Conservation (phyloP, 2,888 invertebrate genomes). For the Calliopum simillimum region DNA sequence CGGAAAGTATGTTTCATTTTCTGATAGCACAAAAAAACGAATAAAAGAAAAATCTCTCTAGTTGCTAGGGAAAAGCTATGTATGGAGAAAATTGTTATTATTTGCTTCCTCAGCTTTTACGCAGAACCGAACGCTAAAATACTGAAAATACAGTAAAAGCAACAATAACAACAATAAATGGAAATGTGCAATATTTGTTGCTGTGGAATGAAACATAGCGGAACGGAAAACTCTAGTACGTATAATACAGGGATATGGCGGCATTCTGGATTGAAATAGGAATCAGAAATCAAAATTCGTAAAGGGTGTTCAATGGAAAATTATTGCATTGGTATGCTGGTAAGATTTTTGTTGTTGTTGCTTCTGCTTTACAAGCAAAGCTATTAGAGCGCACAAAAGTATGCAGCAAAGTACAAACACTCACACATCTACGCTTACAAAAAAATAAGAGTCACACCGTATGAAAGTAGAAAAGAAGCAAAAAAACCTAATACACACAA, state of each 20-base stretch:
- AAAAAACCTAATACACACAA: no score
- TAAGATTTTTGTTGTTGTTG: no score
- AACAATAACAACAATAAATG: constrained; percentile 15
- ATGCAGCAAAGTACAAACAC: neutral
- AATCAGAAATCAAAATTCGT: constrained; percentile 31
- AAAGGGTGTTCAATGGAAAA: constrained; percentile 33
- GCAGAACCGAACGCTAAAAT: neutral
- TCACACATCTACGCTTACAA: no score
- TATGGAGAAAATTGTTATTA: constrained; percentile 26
- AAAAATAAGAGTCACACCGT: no score
- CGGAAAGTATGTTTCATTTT: constrained; percentile 34
- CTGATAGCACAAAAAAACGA: neutral
- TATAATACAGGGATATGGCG: neutral
- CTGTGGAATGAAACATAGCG: no score
- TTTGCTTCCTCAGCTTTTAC: constrained; percentile 24
- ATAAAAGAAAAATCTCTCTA: neutral
- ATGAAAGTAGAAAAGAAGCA: no score
- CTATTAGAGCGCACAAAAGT: constrained; percentile 25
- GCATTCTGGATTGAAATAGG: constrained; percentile 13
- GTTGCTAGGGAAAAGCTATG: no score
- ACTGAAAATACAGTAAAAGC: constrained; percentile 7
- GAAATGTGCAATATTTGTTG: no score
- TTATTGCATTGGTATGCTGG: constrained; percentile 24
- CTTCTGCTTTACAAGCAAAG: constrained; percentile 2
- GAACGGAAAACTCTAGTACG: no score